phyloP scores from a whole-genome alignment of 2,888 invertebrate species.

The Schrankia costaestrigalis region DNA sequence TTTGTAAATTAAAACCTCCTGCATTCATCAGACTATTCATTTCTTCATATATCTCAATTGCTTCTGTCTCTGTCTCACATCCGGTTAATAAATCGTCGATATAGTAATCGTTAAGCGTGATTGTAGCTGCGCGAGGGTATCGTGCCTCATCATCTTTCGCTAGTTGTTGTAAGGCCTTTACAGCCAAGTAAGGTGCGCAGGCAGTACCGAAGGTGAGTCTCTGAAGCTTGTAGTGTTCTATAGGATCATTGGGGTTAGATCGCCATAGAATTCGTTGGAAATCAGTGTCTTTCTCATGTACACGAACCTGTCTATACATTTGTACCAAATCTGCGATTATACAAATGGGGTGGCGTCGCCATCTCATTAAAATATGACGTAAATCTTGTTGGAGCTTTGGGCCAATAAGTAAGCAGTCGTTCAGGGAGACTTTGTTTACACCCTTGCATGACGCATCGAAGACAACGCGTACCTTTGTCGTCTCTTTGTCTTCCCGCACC shows the following conservation, averaged over 20 bases:
- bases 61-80: background rate
- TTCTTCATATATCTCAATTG: slow-evolving; percentile 15
- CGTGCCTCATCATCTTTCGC: background rate
- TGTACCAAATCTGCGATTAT: background rate
- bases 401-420: background rate
- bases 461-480: background rate
- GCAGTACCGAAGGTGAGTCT: too few relatives aligned
- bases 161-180: too few relatives aligned
- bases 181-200: too few relatives aligned
- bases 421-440: background rate
- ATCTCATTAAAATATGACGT: background rate
- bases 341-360: slow-evolving; percentile 2
- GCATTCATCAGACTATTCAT: slow-evolving; percentile 21
- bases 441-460: background rate
- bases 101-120: background rate
- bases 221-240: too few relatives aligned
- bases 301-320: background rate
- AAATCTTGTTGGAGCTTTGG: background rate
- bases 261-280: too few relatives aligned
- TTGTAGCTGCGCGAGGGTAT: background rate
- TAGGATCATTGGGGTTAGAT: too few relatives aligned
- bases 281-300: background rate
- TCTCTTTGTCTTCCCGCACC: background rate
- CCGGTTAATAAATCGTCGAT: background rate
- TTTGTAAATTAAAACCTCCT: slow-evolving; percentile 30